Percentiles rank a stretch among this genome's conserved stretches.
These are phyloP conservation scores for Benitochromis conjunctus DNA, from an alignment of 2,113 vertebrate species.

Conservation along the genomic window DNA sequence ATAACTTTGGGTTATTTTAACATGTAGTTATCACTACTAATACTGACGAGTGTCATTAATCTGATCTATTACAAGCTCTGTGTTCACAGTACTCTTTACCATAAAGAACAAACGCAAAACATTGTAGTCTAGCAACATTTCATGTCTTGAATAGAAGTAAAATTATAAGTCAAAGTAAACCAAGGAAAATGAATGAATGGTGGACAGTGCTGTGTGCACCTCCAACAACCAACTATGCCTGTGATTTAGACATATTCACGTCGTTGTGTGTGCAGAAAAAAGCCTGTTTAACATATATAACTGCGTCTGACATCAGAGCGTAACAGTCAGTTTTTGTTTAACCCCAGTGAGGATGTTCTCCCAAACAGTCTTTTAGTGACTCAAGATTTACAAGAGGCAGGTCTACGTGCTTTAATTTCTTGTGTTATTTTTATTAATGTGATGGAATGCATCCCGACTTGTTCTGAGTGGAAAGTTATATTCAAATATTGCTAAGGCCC, in stretches of 20 bases:
- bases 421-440: background rate
- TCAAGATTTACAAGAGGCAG: background rate
- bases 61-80: background rate
- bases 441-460: background rate
- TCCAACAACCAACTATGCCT: background rate
- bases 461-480: background rate
- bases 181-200: background rate
- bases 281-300: background rate
- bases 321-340: background rate
- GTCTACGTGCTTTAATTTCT: background rate
- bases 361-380: background rate
- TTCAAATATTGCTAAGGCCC: background rate
- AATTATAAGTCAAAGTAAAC: background rate
- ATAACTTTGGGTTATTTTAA: background rate
- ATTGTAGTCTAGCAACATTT: background rate
- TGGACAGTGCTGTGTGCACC: background rate
- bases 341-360: background rate
- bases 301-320: background rate
- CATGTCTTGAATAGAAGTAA: background rate
- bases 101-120: background rate
- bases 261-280: background rate
- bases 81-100: background rate
- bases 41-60: background rate
- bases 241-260: background rate
- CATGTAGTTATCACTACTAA: background rate